Evolutionary conservation across 2,797 vertebrate genomes (phyloP).

Genomic region (Gymnocypris eckloni): DNA sequence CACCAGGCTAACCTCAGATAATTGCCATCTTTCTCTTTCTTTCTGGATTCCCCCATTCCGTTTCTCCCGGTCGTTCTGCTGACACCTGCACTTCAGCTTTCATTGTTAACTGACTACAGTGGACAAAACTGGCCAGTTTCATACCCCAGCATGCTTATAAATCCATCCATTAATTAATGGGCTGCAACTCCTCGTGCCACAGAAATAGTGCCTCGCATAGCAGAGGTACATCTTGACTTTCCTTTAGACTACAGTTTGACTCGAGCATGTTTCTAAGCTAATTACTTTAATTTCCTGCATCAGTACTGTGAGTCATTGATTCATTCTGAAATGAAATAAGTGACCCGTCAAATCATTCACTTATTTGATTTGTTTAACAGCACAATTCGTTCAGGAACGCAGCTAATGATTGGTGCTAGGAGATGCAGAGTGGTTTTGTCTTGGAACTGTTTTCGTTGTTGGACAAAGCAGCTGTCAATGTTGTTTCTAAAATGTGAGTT

Average conservation of each 20-base stretch:
- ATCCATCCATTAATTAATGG: slow-evolving; percentile 27
- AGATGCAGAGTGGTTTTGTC: background rate
- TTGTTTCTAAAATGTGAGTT: background rate
- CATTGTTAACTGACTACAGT: slow-evolving; percentile 9
- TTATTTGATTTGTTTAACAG: background rate
- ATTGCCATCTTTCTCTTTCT: slow-evolving; percentile 44
- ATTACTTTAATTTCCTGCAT: background rate
- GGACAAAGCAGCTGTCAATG: background rate
- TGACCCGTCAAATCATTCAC: background rate
- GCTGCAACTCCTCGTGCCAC: background rate
- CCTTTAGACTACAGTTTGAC: background rate
- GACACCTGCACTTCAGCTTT: slow-evolving; percentile 18
- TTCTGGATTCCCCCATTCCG: slow-evolving; percentile 6
- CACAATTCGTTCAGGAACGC: background rate
- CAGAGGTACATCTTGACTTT: background rate
- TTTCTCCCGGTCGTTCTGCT: background rate
- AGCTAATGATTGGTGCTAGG: background rate
- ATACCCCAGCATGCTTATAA: background rate
- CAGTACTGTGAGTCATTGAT: background rate
- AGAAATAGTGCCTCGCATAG: background rate
- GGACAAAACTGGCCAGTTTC: slow-evolving; percentile 8
- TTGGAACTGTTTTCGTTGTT: background rate
- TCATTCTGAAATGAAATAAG: background rate
- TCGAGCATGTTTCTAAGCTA: background rate
- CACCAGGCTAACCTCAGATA: slow-evolving; percentile 46